phyloP scores from a whole-genome alignment of 2,113 vertebrate genomes.

The Clarias batrachus region DNA sequence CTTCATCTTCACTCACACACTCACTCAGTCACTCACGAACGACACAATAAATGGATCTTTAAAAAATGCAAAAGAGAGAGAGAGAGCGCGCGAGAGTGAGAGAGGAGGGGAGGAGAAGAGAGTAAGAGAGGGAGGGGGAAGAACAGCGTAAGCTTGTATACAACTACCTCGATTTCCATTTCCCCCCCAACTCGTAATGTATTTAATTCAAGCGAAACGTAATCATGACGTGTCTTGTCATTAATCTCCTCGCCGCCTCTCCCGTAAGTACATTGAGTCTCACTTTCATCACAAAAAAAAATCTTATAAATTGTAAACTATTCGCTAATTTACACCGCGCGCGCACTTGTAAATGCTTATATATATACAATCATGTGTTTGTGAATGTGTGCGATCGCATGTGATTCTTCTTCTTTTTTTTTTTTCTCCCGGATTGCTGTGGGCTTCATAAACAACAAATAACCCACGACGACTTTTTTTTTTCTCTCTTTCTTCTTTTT shows the following conservation, averaged over 20 bases:
- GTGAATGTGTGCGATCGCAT: neutral
- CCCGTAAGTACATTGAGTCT: conserved; percentile 81
- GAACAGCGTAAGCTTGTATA: conserved; percentile 80
- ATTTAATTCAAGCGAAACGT: conserved; percentile 85
- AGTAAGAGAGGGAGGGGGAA: conserved; percentile 70
- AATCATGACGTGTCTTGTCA: conserved; percentile 84
- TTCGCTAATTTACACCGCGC: conserved; percentile 23
- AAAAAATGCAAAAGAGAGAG: conserved; percentile 63
- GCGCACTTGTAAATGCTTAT: neutral
- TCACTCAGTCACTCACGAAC: conserved; percentile 65
- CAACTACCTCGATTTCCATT: conserved; percentile 73
- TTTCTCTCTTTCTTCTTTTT: neutral
- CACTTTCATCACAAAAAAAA: conserved; percentile 76
- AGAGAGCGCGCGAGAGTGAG: conserved; percentile 45
- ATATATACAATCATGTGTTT: neutral
- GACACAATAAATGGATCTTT: conserved; percentile 69
- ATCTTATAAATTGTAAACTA: conserved; percentile 59
- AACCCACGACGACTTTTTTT: conserved; percentile 63
- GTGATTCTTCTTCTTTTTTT: conserved; percentile 56
- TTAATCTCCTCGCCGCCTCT: conserved; percentile 83
- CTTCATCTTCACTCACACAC: conserved; percentile 62
- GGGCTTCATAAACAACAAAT: conserved; percentile 59
- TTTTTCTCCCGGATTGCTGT: conserved; percentile 55
- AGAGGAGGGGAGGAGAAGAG: conserved; percentile 62
- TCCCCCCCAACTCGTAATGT: conserved; percentile 81